These are phyloP conservation scores for Siderastrea radians DNA, from an alignment of 92 coral and sea anemone genomes.

Conservation along the genomic window DNA sequence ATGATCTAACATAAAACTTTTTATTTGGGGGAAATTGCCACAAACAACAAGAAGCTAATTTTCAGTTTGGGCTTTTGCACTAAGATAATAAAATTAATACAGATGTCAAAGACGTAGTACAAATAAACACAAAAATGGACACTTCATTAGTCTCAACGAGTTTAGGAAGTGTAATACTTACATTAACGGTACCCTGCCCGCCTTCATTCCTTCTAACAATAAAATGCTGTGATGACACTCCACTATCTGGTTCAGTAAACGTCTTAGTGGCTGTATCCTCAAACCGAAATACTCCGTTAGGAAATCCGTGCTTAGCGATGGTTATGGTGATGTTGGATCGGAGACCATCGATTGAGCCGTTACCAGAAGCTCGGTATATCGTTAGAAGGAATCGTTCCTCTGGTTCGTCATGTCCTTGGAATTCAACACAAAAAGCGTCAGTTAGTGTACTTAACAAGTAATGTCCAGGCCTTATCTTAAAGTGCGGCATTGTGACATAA, in stretches of 20 bases:
- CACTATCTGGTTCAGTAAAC: slow-evolving; percentile 77
- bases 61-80: too few relatives aligned
- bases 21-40: too few relatives aligned
- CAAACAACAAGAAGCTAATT: too few relatives aligned
- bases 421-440: neutral
- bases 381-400: slow-evolving; percentile 83
- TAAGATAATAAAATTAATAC: too few relatives aligned
- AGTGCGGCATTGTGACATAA: too few relatives aligned
- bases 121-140: neutral
- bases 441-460: neutral
- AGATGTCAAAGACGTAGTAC: too few relatives aligned
- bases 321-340: slow-evolving; percentile 88
- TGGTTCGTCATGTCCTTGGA: slow-evolving; percentile 73
- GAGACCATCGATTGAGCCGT: slow-evolving; percentile 82
- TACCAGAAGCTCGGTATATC: slow-evolving; percentile 81
- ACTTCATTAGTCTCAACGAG: neutral
- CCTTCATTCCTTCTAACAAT: slow-evolving; percentile 83
- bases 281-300: slow-evolving; percentile 93
- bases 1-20: too few relatives aligned
- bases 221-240: slow-evolving; percentile 44
- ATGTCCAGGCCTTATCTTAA: too few relatives aligned
- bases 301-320: slow-evolving; percentile 87
- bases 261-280: slow-evolving; percentile 60
- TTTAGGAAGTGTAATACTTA: slow-evolving; percentile 18
- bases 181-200: slow-evolving; percentile 86